phyloP scores from a whole-genome alignment of 23 tunicate species.

The Corella eumyota region DNA sequence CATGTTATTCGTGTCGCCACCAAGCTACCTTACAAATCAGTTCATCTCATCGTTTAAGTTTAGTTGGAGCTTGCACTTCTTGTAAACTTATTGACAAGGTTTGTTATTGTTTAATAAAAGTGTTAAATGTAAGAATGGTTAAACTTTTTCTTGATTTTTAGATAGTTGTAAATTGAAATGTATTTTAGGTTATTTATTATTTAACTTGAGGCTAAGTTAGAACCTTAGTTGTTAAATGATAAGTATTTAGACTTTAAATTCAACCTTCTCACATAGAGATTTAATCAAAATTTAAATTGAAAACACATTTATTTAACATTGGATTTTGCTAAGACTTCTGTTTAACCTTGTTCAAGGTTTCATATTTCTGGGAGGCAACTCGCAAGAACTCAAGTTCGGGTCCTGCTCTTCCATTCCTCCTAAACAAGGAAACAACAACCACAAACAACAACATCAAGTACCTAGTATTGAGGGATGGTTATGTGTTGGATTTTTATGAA shows the following conservation, averaged over 20 bases:
- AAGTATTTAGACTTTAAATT: no score
- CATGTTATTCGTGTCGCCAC: conserved; percentile 52
- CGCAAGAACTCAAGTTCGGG: conserved; percentile 18
- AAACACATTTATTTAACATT: no score
- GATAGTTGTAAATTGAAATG: not conserved
- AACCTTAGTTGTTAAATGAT: no score
- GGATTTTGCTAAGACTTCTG: no score
- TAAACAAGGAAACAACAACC: conserved; percentile 61
- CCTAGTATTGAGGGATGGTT: conserved; percentile 59
- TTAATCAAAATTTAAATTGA: no score
- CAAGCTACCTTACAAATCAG: conserved; percentile 53
- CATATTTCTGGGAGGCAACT: conserved; percentile 46
- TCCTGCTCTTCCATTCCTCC: conserved; percentile 11
- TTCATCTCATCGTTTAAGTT: conserved; percentile 57
- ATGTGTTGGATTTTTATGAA: conserved; percentile 29
- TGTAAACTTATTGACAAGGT: conserved; percentile 21
- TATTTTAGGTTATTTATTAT: not conserved
- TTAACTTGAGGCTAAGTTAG: not conserved
- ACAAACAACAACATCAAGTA: conserved; percentile 51
- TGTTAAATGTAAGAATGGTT: not conserved
- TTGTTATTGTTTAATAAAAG: not conserved
- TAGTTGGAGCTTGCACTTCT: conserved; percentile 49
- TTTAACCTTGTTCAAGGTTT: no score
- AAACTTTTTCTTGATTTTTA: not conserved
- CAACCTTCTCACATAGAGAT: no score